Evolutionary conservation across 2,797 vertebrate species (phyloP).

Genomic region (Hydrophis major): DNA sequence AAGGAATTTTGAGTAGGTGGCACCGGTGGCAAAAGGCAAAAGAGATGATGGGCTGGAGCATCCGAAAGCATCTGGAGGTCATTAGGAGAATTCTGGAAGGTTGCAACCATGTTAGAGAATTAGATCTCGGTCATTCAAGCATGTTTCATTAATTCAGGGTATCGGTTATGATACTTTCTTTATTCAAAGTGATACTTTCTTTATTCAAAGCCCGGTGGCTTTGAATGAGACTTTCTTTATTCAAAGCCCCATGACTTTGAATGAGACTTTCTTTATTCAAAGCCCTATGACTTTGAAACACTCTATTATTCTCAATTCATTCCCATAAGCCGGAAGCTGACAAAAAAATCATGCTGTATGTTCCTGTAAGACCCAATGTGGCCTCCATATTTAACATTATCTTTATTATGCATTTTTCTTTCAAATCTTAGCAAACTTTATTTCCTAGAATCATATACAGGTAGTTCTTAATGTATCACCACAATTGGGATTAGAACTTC

Average conservation of each 20-base stretch:
- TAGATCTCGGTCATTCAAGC: neutral
- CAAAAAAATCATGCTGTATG: neutral
- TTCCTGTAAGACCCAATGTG: neutral
- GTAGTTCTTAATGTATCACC: neutral
- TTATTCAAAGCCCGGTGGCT: neutral
- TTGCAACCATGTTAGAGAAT: neutral
- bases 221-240: no score
- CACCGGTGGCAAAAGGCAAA: constrained; percentile 93
- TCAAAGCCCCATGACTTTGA: neutral
- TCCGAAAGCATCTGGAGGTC: constrained; percentile 98
- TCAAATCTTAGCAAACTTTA: neutral
- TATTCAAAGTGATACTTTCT: neutral
- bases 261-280: neutral
- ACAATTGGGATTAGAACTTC: neutral
- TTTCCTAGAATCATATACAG: neutral
- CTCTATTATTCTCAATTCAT: neutral
- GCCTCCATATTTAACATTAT: neutral
- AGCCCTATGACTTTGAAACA: neutral
- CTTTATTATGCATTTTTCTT: neutral
- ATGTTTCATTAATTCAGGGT: neutral
- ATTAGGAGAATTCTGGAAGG: constrained; percentile 90
- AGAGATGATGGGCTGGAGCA: constrained; percentile 96
- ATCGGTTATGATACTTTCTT: neutral
- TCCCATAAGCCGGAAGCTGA: neutral
- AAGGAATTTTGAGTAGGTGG: constrained; percentile 92